A percentile compares a stretch with the other conserved stretches of the same genome.
phyloP scores from a whole-genome alignment of 2,888 invertebrate genomes.

The Penaeus monodon region DNA sequence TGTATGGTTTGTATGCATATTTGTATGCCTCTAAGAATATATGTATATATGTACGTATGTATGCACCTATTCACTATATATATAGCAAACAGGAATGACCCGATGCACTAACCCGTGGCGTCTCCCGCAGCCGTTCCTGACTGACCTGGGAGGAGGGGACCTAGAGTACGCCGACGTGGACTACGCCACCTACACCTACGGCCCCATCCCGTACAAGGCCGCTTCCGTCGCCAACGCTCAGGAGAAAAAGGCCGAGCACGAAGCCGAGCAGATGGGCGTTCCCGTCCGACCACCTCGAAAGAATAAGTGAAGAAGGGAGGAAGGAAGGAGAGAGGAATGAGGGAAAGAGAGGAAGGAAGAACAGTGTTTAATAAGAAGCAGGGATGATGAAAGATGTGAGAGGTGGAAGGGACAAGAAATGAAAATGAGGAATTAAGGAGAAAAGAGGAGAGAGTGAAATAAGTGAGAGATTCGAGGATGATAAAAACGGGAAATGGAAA shows the following conservation, averaged over 20 bases:
- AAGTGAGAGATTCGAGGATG: not conserved
- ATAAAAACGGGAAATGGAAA: not conserved
- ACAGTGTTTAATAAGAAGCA: not conserved
- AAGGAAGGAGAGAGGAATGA: not conserved
- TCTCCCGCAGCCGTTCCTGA: constrained; percentile 56
- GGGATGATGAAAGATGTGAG: not conserved
- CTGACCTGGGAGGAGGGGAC: constrained; percentile 56
- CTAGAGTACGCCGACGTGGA: constrained; percentile 64
- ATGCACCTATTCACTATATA: not conserved
- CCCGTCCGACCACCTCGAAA: constrained; percentile 64
- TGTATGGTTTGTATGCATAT: not conserved
- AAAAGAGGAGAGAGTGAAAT: not conserved
- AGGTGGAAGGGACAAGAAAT: not conserved
- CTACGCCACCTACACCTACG: constrained; percentile 62
- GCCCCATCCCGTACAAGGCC: constrained; percentile 63
- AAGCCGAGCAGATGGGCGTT: constrained; percentile 61
- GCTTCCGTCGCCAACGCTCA: constrained; percentile 59
- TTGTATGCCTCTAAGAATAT: not conserved
- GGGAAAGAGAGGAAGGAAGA: not conserved
- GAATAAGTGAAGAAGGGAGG: constrained; percentile 28
- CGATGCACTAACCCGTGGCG: not conserved
- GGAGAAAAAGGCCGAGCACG: constrained; percentile 63
- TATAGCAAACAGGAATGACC: not conserved
- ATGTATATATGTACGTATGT: not conserved
- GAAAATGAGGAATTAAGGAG: not conserved